Evolutionary conservation across 2,888 invertebrate species (phyloP).

Genomic region (Diplazon laetatorius): DNA sequence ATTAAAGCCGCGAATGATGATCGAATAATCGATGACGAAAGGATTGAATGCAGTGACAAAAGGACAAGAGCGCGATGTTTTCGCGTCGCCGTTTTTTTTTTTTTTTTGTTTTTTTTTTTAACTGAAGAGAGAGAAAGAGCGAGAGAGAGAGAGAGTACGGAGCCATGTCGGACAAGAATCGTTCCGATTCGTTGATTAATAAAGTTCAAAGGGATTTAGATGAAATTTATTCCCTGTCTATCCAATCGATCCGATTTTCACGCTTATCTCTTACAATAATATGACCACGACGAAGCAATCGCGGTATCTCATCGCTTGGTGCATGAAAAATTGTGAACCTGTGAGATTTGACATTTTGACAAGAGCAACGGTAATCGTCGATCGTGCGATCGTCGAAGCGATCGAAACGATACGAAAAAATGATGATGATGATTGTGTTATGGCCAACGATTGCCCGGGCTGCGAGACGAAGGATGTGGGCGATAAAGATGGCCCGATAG

Average conservation of each 20-base stretch:
- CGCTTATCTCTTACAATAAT: background rate
- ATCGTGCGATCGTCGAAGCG: constrained; percentile 48
- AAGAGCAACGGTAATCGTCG: constrained; percentile 48
- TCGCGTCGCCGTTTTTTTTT: constrained; percentile 51
- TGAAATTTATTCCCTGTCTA: constrained; percentile 32
- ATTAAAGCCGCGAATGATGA: constrained; percentile 43
- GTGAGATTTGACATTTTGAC: background rate
- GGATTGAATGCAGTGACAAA: constrained; percentile 9
- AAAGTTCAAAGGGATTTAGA: constrained; percentile 56
- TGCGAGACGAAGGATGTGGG: constrained; percentile 30
- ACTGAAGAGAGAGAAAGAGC: constrained; percentile 28
- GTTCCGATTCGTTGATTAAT: constrained; percentile 57
- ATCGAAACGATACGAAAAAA: constrained; percentile 52
- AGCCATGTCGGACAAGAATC: constrained; percentile 61
- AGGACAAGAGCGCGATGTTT: constrained; percentile 39
- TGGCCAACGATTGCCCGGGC: constrained; percentile 28
- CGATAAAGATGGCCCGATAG: constrained; percentile 32
- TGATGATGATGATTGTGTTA: background rate
- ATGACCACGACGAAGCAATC: constrained; percentile 15
- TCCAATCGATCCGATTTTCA: background rate
- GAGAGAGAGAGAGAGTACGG: constrained; percentile 56
- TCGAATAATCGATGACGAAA: background rate
- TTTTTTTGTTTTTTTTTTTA: constrained; percentile 68
- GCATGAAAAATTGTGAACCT: background rate
- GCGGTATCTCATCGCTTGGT: background rate